Evolutionary conservation across 2,797 vertebrate species (phyloP).

Genomic region (Urophycis tenuis): DNA sequence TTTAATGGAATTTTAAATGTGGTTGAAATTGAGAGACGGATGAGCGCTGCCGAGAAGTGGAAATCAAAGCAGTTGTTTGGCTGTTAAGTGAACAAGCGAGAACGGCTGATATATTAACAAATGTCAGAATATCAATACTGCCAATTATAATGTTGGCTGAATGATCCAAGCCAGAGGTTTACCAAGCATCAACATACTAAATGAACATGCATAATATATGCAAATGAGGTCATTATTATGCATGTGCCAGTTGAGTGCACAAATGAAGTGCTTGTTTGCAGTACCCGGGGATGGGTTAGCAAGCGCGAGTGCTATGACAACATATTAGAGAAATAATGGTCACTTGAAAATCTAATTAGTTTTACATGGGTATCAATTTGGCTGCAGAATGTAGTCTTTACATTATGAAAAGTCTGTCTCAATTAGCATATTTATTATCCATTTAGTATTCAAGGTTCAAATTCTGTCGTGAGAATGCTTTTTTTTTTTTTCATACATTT

Average conservation of each 20-base stretch:
- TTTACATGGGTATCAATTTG: conserved; percentile 50
- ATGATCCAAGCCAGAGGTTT: conserved; percentile 56
- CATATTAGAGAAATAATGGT: conserved; percentile 73
- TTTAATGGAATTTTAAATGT: conserved; percentile 1
- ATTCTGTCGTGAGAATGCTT: neutral
- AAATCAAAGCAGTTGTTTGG: conserved; percentile 20
- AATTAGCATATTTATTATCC: conserved; percentile 31
- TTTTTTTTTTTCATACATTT: neutral
- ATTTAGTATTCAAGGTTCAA: conserved; percentile 25
- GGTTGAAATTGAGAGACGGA: conserved; percentile 7
- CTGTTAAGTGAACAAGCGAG: conserved; percentile 38
- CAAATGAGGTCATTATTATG: conserved; percentile 73
- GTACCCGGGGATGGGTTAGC: conserved; percentile 60
- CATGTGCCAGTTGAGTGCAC: conserved; percentile 67
- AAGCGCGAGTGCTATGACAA: conserved; percentile 66
- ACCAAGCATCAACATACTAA: conserved; percentile 62
- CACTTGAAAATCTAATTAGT: conserved; percentile 66
- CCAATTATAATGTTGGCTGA: conserved; percentile 54
- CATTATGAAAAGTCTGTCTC: conserved; percentile 23
- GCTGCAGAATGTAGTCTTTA: conserved; percentile 35
- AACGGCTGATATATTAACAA: conserved; percentile 44
- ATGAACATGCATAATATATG: conserved; percentile 70
- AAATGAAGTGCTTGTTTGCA: conserved; percentile 72
- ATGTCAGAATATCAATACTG: conserved; percentile 53
- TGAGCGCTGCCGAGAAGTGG: neutral